Evolutionary conservation across 2,888 invertebrate species (phyloP).

Genomic region (Hirtodrosophila alboralis): DNA sequence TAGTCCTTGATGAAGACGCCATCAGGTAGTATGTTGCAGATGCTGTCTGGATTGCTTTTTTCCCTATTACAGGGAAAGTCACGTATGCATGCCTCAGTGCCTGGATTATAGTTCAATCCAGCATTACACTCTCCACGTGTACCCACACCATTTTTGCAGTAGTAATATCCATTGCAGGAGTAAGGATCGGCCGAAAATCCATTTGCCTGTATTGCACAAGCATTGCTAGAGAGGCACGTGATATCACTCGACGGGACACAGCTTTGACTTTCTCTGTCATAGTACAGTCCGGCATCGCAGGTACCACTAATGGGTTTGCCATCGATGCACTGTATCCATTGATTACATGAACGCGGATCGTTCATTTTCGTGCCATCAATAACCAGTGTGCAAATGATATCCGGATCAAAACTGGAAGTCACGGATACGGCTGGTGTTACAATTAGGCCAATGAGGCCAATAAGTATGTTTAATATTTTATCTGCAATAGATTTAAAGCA

Average conservation of each 20-base stretch:
- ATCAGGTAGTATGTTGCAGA: constrained; percentile 79
- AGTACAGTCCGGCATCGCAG: constrained; percentile 66
- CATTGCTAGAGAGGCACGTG: constrained; percentile 73
- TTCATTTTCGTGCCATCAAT: constrained; percentile 75
- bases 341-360: constrained; percentile 75
- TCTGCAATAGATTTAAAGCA: constrained; percentile 6
- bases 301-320: constrained; percentile 59
- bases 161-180: constrained; percentile 78
- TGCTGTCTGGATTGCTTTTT: constrained; percentile 66
- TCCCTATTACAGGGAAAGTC: constrained; percentile 63
- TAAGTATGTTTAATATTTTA: constrained; percentile 1
- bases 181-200: constrained; percentile 79
- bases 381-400: constrained; percentile 62
- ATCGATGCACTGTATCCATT: constrained; percentile 75
- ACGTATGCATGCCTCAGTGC: constrained; percentile 65
- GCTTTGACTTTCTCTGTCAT: constrained; percentile 58
- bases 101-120: constrained; percentile 71
- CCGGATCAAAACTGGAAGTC: constrained; percentile 63
- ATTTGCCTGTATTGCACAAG: constrained; percentile 60
- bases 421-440: background rate
- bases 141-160: constrained; percentile 69
- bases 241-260: constrained; percentile 60
- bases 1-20: constrained; percentile 70
- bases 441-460: constrained; percentile 6
- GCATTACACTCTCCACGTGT: constrained; percentile 59